phyloP scores from a whole-genome alignment of 2,113 vertebrate genomes.

The Sisor rabdophorus region DNA sequence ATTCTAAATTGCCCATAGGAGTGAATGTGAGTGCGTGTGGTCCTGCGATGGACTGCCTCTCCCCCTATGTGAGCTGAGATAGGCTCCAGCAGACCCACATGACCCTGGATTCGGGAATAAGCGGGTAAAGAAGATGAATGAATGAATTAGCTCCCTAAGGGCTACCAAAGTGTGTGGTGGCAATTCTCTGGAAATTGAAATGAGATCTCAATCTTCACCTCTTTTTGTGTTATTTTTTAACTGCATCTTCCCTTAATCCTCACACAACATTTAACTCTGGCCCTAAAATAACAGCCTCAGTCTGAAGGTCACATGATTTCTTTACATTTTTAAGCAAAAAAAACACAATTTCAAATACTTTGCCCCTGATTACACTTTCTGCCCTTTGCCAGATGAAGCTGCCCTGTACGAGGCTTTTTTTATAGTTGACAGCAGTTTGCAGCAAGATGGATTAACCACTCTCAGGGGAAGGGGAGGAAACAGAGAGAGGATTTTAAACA shows the following conservation, averaged over 20 bases:
- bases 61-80: too few species aligned
- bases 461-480: constrained; percentile 1
- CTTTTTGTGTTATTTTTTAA: neutral
- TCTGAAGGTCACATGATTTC: neutral
- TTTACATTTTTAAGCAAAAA: neutral
- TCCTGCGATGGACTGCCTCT: too few species aligned
- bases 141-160: too few species aligned
- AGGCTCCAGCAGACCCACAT: too few species aligned
- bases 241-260: neutral
- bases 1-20: too few species aligned
- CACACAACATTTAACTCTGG: neutral
- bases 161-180: too few species aligned
- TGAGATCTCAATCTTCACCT: too few species aligned
- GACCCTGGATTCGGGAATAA: too few species aligned
- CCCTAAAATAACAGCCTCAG: neutral
- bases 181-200: too few species aligned
- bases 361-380: neutral
- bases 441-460: constrained; percentile 31
- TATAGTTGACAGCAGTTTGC: constrained; percentile 27
- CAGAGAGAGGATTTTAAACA: neutral
- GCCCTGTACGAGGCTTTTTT: constrained; percentile 8
- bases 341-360: neutral
- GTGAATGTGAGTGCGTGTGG: too few species aligned
- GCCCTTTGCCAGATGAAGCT: neutral
- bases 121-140: too few species aligned